phyloP scores from a whole-genome alignment of 53 echinoderm and acorn worm species.

The Paracentrotus lividus region DNA sequence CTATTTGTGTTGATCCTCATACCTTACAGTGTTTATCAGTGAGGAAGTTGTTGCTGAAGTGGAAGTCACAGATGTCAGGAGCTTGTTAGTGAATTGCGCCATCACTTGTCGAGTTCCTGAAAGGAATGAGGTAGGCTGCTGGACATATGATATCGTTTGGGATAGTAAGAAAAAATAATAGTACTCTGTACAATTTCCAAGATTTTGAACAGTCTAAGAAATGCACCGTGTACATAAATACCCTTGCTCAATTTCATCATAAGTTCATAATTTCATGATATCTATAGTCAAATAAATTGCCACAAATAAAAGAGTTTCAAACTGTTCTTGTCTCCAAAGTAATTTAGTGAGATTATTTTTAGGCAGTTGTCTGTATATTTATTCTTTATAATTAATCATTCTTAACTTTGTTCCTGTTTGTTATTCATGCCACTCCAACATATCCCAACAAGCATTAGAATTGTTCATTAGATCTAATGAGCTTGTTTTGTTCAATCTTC shows the following conservation, averaged over 20 bases:
- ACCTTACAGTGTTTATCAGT: constrained; percentile 76
- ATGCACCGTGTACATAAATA: too few species aligned
- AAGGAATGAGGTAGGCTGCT: constrained; percentile 76
- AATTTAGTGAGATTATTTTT: neutral
- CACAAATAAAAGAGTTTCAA: too few species aligned
- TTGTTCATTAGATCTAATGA: too few species aligned
- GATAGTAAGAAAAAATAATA: neutral
- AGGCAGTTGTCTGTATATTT: neutral
- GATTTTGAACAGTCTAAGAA: too few species aligned
- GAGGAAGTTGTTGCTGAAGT: constrained; percentile 81
- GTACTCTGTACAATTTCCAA: neutral
- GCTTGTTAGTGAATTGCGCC: constrained; percentile 74
- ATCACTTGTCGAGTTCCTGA: constrained; percentile 81
- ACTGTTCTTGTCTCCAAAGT: neutral
- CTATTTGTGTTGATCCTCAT: neutral
- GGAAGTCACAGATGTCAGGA: constrained; percentile 72
- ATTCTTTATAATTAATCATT: neutral
- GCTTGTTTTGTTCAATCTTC: too few species aligned
- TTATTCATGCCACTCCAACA: too few species aligned
- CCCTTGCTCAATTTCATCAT: too few species aligned
- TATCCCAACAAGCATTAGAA: too few species aligned
- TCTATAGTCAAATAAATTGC: too few species aligned
- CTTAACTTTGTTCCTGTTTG: neutral
- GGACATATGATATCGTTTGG: neutral
- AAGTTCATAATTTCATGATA: too few species aligned